These are phyloP conservation scores for Phthorimaea operculella DNA, from an alignment of 1,140 invertebrate genomes.

Conservation along the genomic window DNA sequence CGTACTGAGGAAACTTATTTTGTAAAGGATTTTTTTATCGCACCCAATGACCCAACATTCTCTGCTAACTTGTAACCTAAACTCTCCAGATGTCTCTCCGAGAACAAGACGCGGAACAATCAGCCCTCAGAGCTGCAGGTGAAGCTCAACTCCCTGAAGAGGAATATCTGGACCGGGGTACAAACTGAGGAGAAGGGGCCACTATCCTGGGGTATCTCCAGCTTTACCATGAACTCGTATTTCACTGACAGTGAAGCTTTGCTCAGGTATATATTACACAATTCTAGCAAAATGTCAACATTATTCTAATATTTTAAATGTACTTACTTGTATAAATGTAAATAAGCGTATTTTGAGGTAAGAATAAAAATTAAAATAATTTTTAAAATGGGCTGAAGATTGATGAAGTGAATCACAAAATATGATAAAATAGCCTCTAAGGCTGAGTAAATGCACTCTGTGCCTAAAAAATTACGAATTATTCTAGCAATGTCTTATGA, in stretches of 20 bases:
- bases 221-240: constrained; percentile 65
- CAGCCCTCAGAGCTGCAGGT: constrained; percentile 67
- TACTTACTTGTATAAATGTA: too few relatives aligned
- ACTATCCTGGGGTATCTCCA: constrained; percentile 71
- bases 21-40: too few relatives aligned
- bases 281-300: constrained; percentile 12
- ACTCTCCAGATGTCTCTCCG: constrained; percentile 46
- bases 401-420: too few relatives aligned
- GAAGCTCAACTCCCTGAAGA: constrained; percentile 68
- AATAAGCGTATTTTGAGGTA: too few relatives aligned
- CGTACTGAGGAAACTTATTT: too few relatives aligned
- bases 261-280: constrained; percentile 48
- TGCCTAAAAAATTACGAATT: too few relatives aligned
- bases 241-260: constrained; percentile 68
- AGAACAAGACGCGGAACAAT: constrained; percentile 47
- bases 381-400: too few relatives aligned
- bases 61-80: not conserved
- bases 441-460: too few relatives aligned
- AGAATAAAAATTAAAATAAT: too few relatives aligned
- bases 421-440: too few relatives aligned
- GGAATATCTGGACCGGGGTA: constrained; percentile 71
- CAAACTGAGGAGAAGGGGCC: constrained; percentile 62
- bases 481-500: too few relatives aligned
- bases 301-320: constrained; percentile 1
- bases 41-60: too few relatives aligned